Conservation (phyloP, 92 coral and sea anemone species). For the Zoanthus sansibaricus region DNA sequence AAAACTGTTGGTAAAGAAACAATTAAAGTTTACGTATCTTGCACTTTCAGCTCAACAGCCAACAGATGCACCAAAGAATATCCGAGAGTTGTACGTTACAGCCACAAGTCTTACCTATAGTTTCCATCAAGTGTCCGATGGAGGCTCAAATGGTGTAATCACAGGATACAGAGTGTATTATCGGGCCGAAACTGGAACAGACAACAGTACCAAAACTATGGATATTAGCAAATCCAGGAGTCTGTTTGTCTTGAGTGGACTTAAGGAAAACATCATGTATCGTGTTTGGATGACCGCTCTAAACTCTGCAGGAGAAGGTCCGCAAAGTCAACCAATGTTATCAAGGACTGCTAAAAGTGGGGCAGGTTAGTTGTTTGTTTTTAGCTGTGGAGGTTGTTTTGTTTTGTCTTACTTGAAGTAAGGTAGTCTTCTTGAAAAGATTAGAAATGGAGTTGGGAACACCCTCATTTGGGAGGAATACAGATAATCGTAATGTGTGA, state of each 20-base stretch:
- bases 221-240: not conserved
- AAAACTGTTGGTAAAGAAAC: too few relatives aligned
- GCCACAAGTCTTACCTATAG: not conserved
- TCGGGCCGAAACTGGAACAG: not conserved
- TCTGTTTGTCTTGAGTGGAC: not conserved
- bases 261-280: not conserved
- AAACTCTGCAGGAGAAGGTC: constrained; percentile 23
- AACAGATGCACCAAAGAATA: not conserved
- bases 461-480: too few relatives aligned
- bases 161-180: constrained; percentile 28
- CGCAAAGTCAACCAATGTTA: not conserved
- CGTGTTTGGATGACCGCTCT: constrained; percentile 7
- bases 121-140: constrained; percentile 8
- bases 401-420: too few relatives aligned
- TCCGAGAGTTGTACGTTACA: not conserved
- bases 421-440: too few relatives aligned
- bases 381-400: too few relatives aligned
- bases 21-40: too few relatives aligned
- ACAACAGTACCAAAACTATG: not conserved
- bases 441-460: too few relatives aligned
- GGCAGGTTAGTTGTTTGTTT: too few relatives aligned
- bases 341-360: not conserved
- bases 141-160: constrained; percentile 3
- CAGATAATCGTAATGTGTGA: too few relatives aligned
- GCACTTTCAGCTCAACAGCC: not conserved